Evolutionary conservation across 2,888 invertebrate genomes (phyloP).

Genomic region (Cosmorhoe ocellata): DNA sequence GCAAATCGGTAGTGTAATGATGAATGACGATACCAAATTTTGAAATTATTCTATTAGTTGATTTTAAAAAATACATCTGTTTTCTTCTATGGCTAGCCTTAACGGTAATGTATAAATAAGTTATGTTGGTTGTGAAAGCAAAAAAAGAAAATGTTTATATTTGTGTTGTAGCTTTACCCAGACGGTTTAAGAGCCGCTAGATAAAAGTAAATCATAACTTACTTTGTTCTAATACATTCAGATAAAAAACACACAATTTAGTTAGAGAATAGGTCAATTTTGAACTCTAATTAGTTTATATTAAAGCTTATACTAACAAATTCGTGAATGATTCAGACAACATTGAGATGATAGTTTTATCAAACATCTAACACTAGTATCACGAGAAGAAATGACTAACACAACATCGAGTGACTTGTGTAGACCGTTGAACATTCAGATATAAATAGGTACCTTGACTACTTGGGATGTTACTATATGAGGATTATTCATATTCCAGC

Average conservation of each 20-base stretch:
- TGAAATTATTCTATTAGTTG: no score
- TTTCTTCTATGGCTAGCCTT: no score
- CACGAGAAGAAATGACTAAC: slow-evolving; percentile 66
- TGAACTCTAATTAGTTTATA: slow-evolving; percentile 41
- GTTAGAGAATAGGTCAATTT: slow-evolving; percentile 22
- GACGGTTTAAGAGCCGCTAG: not conserved
- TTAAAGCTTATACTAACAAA: slow-evolving; percentile 74
- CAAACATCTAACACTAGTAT: slow-evolving; percentile 70
- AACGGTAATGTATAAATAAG: no score
- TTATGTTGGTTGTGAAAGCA: no score
- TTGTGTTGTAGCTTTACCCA: no score
- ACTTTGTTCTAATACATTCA: slow-evolving; percentile 9
- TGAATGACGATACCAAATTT: no score
- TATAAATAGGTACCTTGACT: slow-evolving; percentile 23
- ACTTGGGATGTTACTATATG: slow-evolving; percentile 6
- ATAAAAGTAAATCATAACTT: slow-evolving; percentile 21
- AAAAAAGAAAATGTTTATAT: no score
- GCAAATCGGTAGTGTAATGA: no score
- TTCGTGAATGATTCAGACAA: slow-evolving; percentile 64
- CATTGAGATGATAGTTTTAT: slow-evolving; percentile 50
- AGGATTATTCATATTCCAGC: slow-evolving; percentile 87
- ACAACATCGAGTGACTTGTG: slow-evolving; percentile 30
- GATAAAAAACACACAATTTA: slow-evolving; percentile 11
- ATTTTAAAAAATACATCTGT: no score
- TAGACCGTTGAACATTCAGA: slow-evolving; percentile 23